Base-by-base conservation (phyloP, 2,113 vertebrate genomes). In the Atlantisia rogersi region DNA sequence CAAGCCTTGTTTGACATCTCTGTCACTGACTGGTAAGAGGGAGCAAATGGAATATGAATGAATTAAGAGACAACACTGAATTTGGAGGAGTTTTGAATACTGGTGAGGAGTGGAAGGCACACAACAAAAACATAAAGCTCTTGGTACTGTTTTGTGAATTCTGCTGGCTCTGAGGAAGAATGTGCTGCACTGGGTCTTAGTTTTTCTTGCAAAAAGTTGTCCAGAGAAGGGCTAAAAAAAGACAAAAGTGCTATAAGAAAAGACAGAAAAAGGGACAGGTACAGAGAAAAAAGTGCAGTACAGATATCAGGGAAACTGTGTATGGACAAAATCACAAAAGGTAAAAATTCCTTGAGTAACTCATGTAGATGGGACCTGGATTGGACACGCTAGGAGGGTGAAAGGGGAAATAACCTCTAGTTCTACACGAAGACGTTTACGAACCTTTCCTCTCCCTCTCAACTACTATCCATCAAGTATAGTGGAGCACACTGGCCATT, bases 381-480 rank as follows among this genome's bases (percentile, higher is more conserved):
- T 5, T 69, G 42, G 17, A 78, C 0, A 0, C 0, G 2, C 8
- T 18, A 82, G 22, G 16, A 87, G 6, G 29, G 7, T 85, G 29
- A 78, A 89, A 92, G 26, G 15, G 35, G 7, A 70, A 70, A 90
- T 22, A 75, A 9, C 7, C 13, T 64, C 6, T 53, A 44, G 18
- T 56, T 69, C 15, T 63, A 3, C 37, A 14, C n/a, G 59, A 55
- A 48, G 15, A 37, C 0, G 0, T 68, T 65, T 81, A 15, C 37
- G 18, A 1, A 6, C 3, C 84, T 91, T 84, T 22, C 29, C 11
- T 46, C n/a, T 82, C 16, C 12, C 12, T 16, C 35, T 81, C 2
- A 0, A 31, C 7, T 40, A 5, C 13, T 42, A 5, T 46, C 40
- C 10, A 31, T 35, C 58, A 65, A 11, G 12, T 40, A 6, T 24